These are phyloP conservation scores for Amblyjoppa proteus DNA, from an alignment of 2,888 invertebrate genomes.

Conservation along the genomic window DNA sequence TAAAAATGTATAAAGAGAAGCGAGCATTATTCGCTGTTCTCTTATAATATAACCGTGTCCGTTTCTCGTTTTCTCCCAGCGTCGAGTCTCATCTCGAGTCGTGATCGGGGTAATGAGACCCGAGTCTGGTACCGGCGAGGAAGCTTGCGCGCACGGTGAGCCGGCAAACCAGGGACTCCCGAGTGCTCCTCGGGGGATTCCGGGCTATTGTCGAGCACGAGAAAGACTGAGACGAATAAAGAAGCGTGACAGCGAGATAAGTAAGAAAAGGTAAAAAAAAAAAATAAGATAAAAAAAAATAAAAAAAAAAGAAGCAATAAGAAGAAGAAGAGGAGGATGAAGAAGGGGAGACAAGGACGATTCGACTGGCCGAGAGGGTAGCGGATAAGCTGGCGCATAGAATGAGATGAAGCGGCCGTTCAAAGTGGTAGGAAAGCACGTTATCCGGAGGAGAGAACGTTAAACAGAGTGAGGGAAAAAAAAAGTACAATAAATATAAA, in stretches of 20 bases:
- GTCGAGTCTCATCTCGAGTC: slow-evolving; percentile 82
- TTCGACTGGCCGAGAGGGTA: slow-evolving; percentile 45
- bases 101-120: slow-evolving; percentile 85
- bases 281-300: slow-evolving; percentile 7
- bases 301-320: neutral
- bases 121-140: slow-evolving; percentile 72
- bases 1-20: slow-evolving; percentile 69
- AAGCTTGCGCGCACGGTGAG: slow-evolving; percentile 59
- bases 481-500: slow-evolving; percentile 64
- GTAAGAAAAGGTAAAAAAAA: slow-evolving; percentile 20
- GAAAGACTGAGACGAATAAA: slow-evolving; percentile 54
- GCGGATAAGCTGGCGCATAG: slow-evolving; percentile 34
- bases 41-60: slow-evolving; percentile 83
- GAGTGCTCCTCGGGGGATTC: slow-evolving; percentile 34
- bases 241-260: slow-evolving; percentile 23
- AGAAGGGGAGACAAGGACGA: slow-evolving; percentile 30
- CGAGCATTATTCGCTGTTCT: slow-evolving; percentile 78
- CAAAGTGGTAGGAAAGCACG: slow-evolving; percentile 63
- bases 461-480: slow-evolving; percentile 66
- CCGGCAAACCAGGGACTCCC: slow-evolving; percentile 59
- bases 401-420: slow-evolving; percentile 65
- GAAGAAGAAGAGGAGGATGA: slow-evolving; percentile 13
- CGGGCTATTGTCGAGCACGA: slow-evolving; percentile 45
- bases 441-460: slow-evolving; percentile 58
- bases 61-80: slow-evolving; percentile 79